Evolutionary conservation across 2,113 vertebrate species (phyloP).

Genomic region (Lepus americanus): DNA sequence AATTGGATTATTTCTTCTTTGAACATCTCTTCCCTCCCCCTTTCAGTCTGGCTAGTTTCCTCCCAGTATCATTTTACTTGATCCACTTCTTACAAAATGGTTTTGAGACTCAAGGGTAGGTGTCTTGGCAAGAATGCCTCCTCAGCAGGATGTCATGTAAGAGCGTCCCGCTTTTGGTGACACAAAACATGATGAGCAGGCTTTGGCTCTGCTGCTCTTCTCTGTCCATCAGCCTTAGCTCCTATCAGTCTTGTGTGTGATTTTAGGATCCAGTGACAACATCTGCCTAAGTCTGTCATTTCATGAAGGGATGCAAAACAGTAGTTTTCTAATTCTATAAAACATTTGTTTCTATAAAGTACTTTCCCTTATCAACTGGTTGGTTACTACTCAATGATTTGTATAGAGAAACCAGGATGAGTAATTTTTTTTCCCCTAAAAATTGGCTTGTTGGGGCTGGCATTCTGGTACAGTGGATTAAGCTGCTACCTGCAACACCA

Average conservation of each 20-base stretch:
- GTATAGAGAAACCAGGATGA: background rate
- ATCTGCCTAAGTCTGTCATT: background rate
- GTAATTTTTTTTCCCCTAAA: too few species aligned
- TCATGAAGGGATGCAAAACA: background rate
- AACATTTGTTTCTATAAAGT: conserved; percentile 19
- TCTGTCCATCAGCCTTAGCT: background rate
- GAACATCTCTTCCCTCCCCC: background rate
- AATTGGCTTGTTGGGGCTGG: too few species aligned
- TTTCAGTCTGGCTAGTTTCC: background rate
- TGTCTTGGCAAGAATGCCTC: background rate
- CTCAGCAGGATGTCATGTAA: background rate
- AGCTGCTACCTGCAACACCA: too few species aligned
- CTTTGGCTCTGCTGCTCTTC: background rate
- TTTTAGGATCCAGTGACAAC: background rate
- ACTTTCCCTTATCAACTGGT: background rate
- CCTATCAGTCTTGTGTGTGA: background rate
- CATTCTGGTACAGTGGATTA: too few species aligned
- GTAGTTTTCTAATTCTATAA: background rate
- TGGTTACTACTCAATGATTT: background rate
- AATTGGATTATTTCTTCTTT: background rate
- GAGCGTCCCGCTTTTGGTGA: too few species aligned
- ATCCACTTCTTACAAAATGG: background rate
- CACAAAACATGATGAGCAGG: too few species aligned
- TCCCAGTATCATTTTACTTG: background rate
- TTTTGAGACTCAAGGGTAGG: background rate